Percentiles rank a stretch among this genome's conserved stretches.
phyloP scores from a whole-genome alignment of 2,797 vertebrate species.

The Gymnodraco acuticeps region DNA sequence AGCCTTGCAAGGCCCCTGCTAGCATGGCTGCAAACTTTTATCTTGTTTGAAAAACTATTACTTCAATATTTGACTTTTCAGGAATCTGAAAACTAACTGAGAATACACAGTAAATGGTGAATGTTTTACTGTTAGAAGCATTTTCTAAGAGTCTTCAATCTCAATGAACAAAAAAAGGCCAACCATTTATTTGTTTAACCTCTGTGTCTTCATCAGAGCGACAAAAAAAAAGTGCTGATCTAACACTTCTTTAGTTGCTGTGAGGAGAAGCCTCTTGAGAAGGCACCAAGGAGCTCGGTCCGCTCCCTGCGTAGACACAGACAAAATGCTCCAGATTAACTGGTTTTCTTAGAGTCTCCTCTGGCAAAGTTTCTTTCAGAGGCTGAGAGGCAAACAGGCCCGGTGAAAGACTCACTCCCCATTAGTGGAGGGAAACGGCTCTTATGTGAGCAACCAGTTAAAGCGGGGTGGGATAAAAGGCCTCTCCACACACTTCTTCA shows the following conservation, averaged over 20 bases:
- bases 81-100: background rate
- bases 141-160: slow-evolving; percentile 31
- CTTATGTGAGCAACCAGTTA: slow-evolving; percentile 82
- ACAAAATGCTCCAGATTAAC: slow-evolving; percentile 76
- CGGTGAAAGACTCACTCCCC: slow-evolving; percentile 77
- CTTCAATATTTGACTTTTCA: background rate
- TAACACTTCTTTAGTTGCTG: slow-evolving; percentile 65
- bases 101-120: slow-evolving; percentile 1
- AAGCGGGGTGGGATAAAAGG: slow-evolving; percentile 77
- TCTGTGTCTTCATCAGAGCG: slow-evolving; percentile 57
- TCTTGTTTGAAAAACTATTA: background rate
- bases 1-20: background rate
- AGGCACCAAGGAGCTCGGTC: slow-evolving; percentile 69
- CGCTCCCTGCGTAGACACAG: slow-evolving; percentile 66
- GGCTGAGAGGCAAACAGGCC: slow-evolving; percentile 72
- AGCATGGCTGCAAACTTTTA: background rate
- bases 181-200: slow-evolving; percentile 66
- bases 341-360: slow-evolving; percentile 83
- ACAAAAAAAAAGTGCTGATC: slow-evolving; percentile 76
- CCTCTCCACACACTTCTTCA: slow-evolving; percentile 81
- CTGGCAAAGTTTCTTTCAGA: slow-evolving; percentile 75
- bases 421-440: slow-evolving; percentile 83
- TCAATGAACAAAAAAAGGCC: slow-evolving; percentile 47
- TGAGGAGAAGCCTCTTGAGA: slow-evolving; percentile 73
- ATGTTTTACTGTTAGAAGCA: background rate